These are phyloP conservation scores for Tolypeutes matacus DNA, from an alignment of 2,797 vertebrate species.

Conservation along the genomic window DNA sequence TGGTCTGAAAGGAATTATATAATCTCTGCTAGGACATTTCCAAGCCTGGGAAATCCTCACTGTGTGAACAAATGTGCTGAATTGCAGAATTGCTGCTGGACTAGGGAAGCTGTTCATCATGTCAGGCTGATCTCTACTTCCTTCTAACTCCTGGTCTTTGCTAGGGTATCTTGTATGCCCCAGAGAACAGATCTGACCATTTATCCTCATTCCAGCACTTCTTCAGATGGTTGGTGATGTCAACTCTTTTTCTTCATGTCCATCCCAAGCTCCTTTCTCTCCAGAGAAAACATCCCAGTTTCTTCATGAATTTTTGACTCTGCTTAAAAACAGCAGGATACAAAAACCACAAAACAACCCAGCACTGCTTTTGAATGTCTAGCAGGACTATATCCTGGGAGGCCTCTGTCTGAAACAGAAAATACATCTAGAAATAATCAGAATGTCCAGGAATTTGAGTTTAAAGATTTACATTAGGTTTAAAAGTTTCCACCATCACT, in stretches of 20 bases:
- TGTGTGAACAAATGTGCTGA: not conserved
- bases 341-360: not conserved
- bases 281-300: not conserved
- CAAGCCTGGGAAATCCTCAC: not conserved
- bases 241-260: not conserved
- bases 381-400: not conserved
- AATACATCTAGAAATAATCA: not conserved
- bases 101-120: not conserved
- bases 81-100: not conserved
- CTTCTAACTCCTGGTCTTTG: not conserved
- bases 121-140: not conserved
- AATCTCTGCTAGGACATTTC: not conserved
- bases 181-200: too few species aligned
- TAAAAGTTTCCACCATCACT: not conserved
- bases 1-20: not conserved
- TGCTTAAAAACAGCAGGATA: not conserved
- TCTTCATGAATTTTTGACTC: not conserved
- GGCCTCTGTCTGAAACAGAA: not conserved
- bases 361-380: not conserved
- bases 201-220: not conserved
- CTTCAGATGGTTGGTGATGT: not conserved
- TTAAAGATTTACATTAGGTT: not conserved
- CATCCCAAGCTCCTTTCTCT: not conserved
- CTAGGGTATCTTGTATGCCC: too few species aligned
- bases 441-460: not conserved